Base-by-base conservation (phyloP, 2,888 invertebrate genomes). In the Tuta absoluta region DNA sequence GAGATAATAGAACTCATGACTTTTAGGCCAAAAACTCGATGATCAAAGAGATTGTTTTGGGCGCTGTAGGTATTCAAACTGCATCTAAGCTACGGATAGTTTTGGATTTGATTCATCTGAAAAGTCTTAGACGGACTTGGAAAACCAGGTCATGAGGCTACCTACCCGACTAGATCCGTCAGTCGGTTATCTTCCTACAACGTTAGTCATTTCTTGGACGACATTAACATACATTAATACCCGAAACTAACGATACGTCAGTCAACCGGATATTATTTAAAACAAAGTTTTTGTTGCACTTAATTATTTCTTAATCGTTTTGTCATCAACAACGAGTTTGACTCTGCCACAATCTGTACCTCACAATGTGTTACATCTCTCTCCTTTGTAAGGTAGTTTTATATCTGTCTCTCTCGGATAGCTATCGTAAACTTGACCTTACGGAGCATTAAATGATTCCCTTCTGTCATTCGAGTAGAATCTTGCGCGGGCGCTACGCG, bases 341-440 rank as follows among this genome's bases (percentile, higher is more conserved):
- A 80, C 75, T 77, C 71, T 75, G 79, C 79, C 33, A 33, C 33
- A 10, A 33, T 33, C 33, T 33, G 33, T 33, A 66, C 56, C 38
- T 63, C 53, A 37, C 21, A 38, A n/a, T 21, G 21, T 77, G 74
- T 62, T 51, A 62, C 38, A 62, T 85, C 84, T 75, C 76, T 67
- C 63, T 73, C 66, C 62, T 28, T 61, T 66, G 17, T 38, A 60
- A 33, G 28, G 21, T 51, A 11, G 41, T 51, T 37, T 14, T 63
- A 60, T 53, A 60, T 8, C 48, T 41, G 48, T 67, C 66, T 80
- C 68, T 28, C 62, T 78, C 76, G 65, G 68, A 64, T 72, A 73
- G 73, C 76, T 78, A 84, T 85, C 81, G 79, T 84, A 86, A 86
- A 86, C 87, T 87, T 89, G 89, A 88, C 86, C 89, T 89, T 82